Conservation (phyloP, 2,888 invertebrate species). For the Plebejus melissa region DNA sequence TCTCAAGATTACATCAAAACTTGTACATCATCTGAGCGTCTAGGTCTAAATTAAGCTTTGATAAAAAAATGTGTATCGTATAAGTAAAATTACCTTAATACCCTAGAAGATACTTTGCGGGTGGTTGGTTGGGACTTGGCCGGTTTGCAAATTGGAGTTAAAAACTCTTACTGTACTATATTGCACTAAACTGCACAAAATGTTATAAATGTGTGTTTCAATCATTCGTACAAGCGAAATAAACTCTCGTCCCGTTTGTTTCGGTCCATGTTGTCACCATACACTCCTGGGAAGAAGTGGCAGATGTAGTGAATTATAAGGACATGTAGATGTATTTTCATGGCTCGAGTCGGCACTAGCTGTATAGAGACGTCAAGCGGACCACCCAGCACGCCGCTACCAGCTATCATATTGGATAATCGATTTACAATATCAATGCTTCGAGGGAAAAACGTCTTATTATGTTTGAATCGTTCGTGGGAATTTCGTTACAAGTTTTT, state of each 20-base stretch:
- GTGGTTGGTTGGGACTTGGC: too few relatives aligned
- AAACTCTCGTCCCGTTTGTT: neutral
- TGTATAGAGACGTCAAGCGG: slow-evolving; percentile 66
- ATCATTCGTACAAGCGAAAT: too few relatives aligned
- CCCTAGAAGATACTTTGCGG: too few relatives aligned
- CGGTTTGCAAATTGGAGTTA: too few relatives aligned
- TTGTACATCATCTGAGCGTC: too few relatives aligned
- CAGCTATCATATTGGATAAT: slow-evolving; percentile 44
- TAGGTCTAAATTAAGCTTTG: too few relatives aligned
- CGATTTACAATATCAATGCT: slow-evolving; percentile 36
- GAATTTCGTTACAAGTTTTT: neutral
- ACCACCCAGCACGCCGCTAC: slow-evolving; percentile 62
- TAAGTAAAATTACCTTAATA: too few relatives aligned
- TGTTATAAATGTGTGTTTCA: too few relatives aligned
- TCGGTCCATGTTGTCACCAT: slow-evolving; percentile 31
- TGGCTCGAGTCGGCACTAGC: slow-evolving; percentile 40
- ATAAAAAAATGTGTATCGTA: too few relatives aligned
- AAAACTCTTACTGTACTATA: too few relatives aligned
- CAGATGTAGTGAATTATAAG: slow-evolving; percentile 73
- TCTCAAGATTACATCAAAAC: too few relatives aligned
- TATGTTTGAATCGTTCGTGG: slow-evolving; percentile 20
- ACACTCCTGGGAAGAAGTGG: slow-evolving; percentile 47
- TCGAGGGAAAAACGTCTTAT: slow-evolving; percentile 26
- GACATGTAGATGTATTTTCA: slow-evolving; percentile 67
- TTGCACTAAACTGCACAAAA: too few relatives aligned